Evolutionary conservation across 2,888 invertebrate genomes (phyloP).

Genomic region (Drosophila affinis): DNA sequence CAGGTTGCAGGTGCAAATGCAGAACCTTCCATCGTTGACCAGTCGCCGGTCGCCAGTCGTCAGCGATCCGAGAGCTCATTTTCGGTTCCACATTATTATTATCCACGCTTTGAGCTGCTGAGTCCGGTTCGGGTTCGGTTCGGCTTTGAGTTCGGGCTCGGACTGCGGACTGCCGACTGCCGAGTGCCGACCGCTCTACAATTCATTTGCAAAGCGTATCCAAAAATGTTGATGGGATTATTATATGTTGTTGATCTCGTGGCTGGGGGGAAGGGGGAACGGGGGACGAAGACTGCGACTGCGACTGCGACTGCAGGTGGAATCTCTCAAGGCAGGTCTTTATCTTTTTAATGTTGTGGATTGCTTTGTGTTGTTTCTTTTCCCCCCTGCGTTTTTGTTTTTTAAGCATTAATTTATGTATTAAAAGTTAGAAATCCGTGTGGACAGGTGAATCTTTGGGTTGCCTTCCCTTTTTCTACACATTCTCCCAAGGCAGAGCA

Average conservation of each 20-base stretch:
- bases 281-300: conserved; percentile 41
- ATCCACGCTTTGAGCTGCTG: conserved; percentile 63
- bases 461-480: conserved; percentile 3
- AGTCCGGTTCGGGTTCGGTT: conserved; percentile 21
- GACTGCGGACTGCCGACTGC: conserved; percentile 7
- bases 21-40: conserved; percentile 39
- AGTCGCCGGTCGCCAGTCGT: conserved; percentile 49
- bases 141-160: conserved; percentile 37
- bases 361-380: conserved; percentile 55
- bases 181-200: conserved; percentile 46
- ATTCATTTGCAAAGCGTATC: conserved; percentile 79
- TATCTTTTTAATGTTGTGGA: conserved; percentile 70
- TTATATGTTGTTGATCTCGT: conserved; percentile 73
- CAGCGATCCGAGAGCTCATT: conserved; percentile 65
- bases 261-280: conserved; percentile 50
- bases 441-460: conserved; percentile 72
- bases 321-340: conserved; percentile 61
- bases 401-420: conserved; percentile 71
- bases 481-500: background rate
- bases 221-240: conserved; percentile 81
- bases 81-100: conserved; percentile 79
- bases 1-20: conserved; percentile 79
- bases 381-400: conserved; percentile 16
- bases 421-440: conserved; percentile 79
- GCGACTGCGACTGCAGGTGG: conserved; percentile 50